Base-by-base conservation (phyloP, 2,888 invertebrate genomes). In the Trachelus iudaicus region DNA sequence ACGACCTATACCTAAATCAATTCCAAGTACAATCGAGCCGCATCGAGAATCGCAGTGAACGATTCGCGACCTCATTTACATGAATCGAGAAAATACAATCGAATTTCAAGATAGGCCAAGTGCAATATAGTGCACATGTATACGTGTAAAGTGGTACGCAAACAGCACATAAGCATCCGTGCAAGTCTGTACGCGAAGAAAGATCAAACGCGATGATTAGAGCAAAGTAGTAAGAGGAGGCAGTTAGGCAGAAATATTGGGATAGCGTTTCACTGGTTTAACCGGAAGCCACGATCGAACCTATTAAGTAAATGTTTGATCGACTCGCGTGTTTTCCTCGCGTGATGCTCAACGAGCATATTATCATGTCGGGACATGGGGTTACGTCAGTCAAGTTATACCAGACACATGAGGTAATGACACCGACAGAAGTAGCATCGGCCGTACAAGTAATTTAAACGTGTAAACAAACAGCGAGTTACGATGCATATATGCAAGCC, bases 1-100 rank as follows among this genome's bases (percentile, higher is more conserved):
- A 83, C 78, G 80, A 85, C 79, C 80, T 81, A 84, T 82, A 83
- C 78, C 82, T 80, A 83, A 84, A 85, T 86, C 85, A 86, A 86
- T 86, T 83, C 83, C 81, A 79, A 34, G 80, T 80, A 84, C 83
- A 85, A 85, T 83, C 77, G 81, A 78, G 80, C 75, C 78, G 79
- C 75, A 77, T 80, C 76, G 80, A 81, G 79, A 83, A 81, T 79
- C 79, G 79, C 77, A 76, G 75, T 69, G 76, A 79, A 78, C 75
- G 68, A 79, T 77, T 78, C 77, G 79, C 77, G 78, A 79, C 78
- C 77, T 78, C 74, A 78, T 81, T 83, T 80, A 76, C 81, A 78
- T 79, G 77, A 82, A 83, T 80, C 80, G 79, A 23, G 56, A 56
- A 56, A 56, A 23, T 56, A 56, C 23, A 56, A 56, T 56, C 23